Conservation (phyloP, 2,797 vertebrate genomes). For the Silurus lanzhouensis region DNA sequence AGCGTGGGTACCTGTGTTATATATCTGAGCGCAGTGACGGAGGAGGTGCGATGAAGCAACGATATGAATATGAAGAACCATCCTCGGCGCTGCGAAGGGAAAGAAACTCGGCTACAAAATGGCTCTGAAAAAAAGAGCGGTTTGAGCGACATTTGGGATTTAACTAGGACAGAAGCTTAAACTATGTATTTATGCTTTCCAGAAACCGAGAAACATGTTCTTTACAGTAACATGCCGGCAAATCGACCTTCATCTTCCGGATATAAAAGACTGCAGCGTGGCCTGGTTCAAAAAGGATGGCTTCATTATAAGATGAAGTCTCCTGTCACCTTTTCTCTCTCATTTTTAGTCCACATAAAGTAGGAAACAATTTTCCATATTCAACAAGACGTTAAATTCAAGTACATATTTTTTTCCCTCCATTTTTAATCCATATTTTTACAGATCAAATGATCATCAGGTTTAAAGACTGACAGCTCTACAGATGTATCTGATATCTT, state of each 20-base stretch:
- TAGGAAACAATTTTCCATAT: background rate
- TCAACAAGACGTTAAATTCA: background rate
- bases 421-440: background rate
- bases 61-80: background rate
- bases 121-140: slow-evolving; percentile 24
- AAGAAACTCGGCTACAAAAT: slow-evolving; percentile 13
- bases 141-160: background rate
- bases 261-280: background rate
- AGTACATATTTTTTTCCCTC: background rate
- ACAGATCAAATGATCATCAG: background rate
- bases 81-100: background rate
- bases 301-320: slow-evolving; percentile 12
- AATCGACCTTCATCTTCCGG: slow-evolving; percentile 13
- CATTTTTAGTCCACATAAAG: too few relatives aligned
- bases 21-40: slow-evolving; percentile 52
- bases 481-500: background rate
- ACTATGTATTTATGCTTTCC: background rate
- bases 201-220: background rate
- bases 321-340: background rate
- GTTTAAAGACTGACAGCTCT: background rate
- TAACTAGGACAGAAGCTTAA: background rate
- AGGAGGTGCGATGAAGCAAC: slow-evolving; percentile 58
- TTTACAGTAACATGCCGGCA: background rate
- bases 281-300: slow-evolving; percentile 2
- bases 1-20: slow-evolving; percentile 46